Conservation (phyloP, 2,888 invertebrate species). For the Cephonodes hylas region DNA sequence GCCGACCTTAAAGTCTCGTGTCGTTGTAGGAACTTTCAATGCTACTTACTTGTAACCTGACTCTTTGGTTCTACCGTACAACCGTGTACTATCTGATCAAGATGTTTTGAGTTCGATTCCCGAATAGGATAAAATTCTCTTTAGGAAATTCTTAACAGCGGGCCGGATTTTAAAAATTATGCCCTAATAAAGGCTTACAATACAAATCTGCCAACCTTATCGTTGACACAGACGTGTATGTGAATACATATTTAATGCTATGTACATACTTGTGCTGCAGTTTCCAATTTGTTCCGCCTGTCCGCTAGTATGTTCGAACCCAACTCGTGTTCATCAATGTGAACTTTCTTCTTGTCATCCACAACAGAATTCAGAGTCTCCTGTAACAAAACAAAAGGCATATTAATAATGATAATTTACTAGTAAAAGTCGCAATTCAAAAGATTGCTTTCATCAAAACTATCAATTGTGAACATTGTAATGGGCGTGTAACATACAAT, state of each 20-base stretch:
- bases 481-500: neutral
- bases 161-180: too few species aligned
- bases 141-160: too few species aligned
- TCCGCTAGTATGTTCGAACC: conserved; percentile 71
- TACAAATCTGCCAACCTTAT: too few species aligned
- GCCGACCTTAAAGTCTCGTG: too few species aligned
- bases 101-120: too few species aligned
- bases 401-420: neutral
- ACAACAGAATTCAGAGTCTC: conserved; percentile 68
- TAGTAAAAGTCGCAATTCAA: neutral
- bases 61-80: too few species aligned
- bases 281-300: conserved; percentile 78
- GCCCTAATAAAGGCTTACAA: too few species aligned
- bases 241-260: too few species aligned
- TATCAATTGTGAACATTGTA: neutral
- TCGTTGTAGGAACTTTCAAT: neutral
- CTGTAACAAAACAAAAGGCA: conserved; percentile 54
- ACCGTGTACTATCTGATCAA: too few species aligned
- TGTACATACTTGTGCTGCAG: conserved; percentile 77
- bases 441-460: neutral
- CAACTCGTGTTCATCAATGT: conserved; percentile 68
- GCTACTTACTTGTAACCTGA: neutral
- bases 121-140: too few species aligned
- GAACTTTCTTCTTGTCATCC: conserved; percentile 70
- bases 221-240: too few species aligned